Base-by-base conservation (phyloP, 2,113 vertebrate species). In the Monarcha castaneiventris region DNA sequence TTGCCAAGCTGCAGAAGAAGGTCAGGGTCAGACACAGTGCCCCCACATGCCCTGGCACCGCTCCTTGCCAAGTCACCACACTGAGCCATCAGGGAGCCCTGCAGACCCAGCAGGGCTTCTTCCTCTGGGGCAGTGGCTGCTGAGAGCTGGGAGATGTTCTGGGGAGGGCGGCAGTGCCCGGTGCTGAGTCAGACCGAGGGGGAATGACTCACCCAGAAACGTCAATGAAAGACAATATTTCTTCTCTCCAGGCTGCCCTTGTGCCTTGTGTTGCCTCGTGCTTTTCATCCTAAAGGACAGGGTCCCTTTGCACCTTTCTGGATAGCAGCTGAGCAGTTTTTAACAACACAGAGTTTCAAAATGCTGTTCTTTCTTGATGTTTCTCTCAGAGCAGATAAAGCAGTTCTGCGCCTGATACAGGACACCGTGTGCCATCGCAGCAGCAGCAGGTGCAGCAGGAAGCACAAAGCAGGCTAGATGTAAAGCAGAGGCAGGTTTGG, bases 141-240 rank as follows among this genome's bases (percentile, higher is more conserved):
- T 52, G 56, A 16, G 67, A 56, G 41, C 64, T n/a, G 67, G 63
- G 61, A 84, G 52, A 30, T 35, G n/a, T 18, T 72, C 76, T 59
- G 68, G 71, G 58, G 26, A 83, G 48, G 2, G 37, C 6, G 0
- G 66, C 51, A 55, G 58, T 0, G 1, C 85, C 79, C 12, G 1
- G 68, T 37, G 86, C 92, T 93, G 93, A 96, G 84, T 93, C 90
- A 95, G 83, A 84, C 23, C 0, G 0, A 68, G 29, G 49, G 39
- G 58, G 48, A 75, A 61, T 93, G 90, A 96, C 77, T 93, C 92
- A 91, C 72, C 63, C 72, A 90, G 49, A 62, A 84, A 68, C 33
- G 11, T 87, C 89, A 90, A 13, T 33, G 72, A 30, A 78, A 90
- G 79, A 66, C 1, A 10, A 3, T 66, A 46, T 85, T 93, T 89